Conservation (phyloP, 2,888 invertebrate genomes). For the Drosophila kambysellisi region DNA sequence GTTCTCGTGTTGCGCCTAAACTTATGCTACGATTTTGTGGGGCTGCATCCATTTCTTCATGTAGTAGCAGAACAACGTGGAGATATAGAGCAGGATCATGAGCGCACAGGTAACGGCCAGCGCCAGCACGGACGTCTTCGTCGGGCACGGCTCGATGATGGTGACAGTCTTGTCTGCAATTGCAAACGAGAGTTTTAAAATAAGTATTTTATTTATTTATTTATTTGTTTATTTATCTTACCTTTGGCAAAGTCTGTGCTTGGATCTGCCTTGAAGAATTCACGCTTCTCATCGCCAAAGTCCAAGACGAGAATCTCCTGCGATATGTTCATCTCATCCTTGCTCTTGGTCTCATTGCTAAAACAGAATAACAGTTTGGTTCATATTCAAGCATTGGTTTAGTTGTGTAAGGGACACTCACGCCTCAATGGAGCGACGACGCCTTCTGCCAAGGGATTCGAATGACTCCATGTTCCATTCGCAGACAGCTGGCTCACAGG, state of each 20-base stretch:
- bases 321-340: slow-evolving; percentile 94
- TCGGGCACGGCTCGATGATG: slow-evolving; percentile 95
- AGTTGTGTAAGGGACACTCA: slow-evolving; percentile 60
- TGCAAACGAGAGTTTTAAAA: background rate
- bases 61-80: slow-evolving; percentile 96
- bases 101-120: slow-evolving; percentile 96
- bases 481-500: slow-evolving; percentile 96
- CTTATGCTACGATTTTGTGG: slow-evolving; percentile 91
- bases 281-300: slow-evolving; percentile 95
- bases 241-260: slow-evolving; percentile 91
- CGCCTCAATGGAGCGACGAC: slow-evolving; percentile 89
- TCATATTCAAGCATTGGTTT: rapidly evolving
- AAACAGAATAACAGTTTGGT: background rate
- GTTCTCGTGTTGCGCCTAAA: slow-evolving; percentile 38
- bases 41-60: slow-evolving; percentile 96
- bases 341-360: slow-evolving; percentile 87
- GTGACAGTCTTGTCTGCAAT: slow-evolving; percentile 94
- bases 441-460: slow-evolving; percentile 93
- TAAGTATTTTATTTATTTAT: too few relatives aligned
- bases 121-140: slow-evolving; percentile 95
- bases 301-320: slow-evolving; percentile 97
- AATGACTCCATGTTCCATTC: slow-evolving; percentile 96
- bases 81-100: slow-evolving; percentile 94
- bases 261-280: slow-evolving; percentile 91
- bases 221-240: slow-evolving; percentile 75